Conservation (phyloP, 2,113 vertebrate genomes). For the Pteropus alecto region DNA sequence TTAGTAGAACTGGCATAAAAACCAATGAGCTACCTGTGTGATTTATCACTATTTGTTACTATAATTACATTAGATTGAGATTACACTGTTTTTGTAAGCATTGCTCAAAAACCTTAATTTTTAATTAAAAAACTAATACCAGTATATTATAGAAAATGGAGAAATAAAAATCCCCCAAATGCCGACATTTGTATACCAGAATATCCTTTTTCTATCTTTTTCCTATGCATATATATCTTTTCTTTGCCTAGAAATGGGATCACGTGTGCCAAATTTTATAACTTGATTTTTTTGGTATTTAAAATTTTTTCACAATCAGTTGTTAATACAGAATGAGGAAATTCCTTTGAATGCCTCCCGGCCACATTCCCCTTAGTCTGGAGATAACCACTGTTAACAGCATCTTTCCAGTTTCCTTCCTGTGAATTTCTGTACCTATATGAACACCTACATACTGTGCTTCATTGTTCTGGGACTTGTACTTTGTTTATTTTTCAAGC, state of each 20-base stretch:
- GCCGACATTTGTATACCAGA: not conserved
- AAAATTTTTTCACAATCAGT: not conserved
- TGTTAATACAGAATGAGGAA: not conserved
- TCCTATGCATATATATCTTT: not conserved
- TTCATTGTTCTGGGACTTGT: not conserved
- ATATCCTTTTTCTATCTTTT: not conserved
- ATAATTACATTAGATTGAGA: not conserved
- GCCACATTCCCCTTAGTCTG: fast-evolving
- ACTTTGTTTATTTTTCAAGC: not conserved
- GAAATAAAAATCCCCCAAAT: not conserved
- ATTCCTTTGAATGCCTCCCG: not conserved
- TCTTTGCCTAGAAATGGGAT: not conserved
- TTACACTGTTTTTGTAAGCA: not conserved
- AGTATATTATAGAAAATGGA: not conserved
- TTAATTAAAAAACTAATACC: not conserved
- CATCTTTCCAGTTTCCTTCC: not conserved
- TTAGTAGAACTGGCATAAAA: not conserved
- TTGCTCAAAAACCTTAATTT: not conserved
- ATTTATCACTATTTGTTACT: not conserved
- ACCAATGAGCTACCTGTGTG: not conserved
- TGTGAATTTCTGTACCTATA: not conserved
- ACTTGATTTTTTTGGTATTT: not conserved
- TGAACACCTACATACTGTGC: not conserved
- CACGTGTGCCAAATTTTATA: not conserved
- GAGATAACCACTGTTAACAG: fast-evolving